These are phyloP conservation scores for Drosophila dunni DNA, from an alignment of 1,140 invertebrate genomes.

Conservation along the genomic window DNA sequence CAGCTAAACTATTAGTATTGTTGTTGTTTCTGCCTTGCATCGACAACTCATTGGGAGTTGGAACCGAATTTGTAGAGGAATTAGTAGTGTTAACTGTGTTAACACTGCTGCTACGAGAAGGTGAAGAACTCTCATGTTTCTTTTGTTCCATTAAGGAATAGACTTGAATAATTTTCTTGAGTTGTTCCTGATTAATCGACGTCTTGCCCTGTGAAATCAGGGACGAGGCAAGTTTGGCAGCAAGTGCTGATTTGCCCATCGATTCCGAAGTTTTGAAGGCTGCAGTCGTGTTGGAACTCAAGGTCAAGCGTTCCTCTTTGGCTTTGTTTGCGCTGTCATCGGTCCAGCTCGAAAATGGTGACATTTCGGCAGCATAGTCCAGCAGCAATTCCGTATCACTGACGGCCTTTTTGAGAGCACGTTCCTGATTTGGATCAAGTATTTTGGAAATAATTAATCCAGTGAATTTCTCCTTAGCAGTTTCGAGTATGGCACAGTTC, in stretches of 20 bases:
- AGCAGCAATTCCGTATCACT: conserved; percentile 59
- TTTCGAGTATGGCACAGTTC: conserved; percentile 72
- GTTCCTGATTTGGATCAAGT: conserved; percentile 59
- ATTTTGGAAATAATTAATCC: conserved; percentile 71
- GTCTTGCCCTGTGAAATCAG: conserved; percentile 77
- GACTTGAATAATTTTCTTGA: conserved; percentile 72
- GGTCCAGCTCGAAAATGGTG: background rate
- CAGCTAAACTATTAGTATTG: background rate
- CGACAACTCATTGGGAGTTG: background rate
- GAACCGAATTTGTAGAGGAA: background rate
- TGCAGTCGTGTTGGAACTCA: background rate
- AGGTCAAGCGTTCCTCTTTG: background rate
- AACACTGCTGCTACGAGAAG: background rate
- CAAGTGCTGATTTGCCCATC: conserved; percentile 65
- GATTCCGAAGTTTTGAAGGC: conserved; percentile 21
- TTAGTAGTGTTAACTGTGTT: conserved; percentile 2
- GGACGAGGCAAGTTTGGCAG: conserved; percentile 64
- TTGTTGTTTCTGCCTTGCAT: background rate
- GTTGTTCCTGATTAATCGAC: conserved; percentile 61
- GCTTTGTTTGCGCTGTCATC: background rate
- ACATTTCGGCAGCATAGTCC: conserved; percentile 23
- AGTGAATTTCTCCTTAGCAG: conserved; percentile 73
- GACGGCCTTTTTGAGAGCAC: conserved; percentile 65
- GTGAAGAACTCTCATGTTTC: conserved; percentile 34
- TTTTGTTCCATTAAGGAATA: conserved; percentile 71